These are phyloP conservation scores for Scomber scombrus DNA, from an alignment of 2,113 vertebrate species.

Conservation along the genomic window DNA sequence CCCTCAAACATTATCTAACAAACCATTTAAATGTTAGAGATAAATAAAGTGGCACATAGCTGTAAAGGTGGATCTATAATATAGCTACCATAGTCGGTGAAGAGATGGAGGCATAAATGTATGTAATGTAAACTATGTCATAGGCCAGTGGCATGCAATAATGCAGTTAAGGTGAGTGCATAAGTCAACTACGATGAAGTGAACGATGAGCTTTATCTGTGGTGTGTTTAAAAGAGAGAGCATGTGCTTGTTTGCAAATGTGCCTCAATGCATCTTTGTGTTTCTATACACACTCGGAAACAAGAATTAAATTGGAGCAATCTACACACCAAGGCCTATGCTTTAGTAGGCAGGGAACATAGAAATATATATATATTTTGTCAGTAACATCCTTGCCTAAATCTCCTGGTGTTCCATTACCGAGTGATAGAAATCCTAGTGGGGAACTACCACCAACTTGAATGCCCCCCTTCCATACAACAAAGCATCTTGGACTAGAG, in stretches of 20 bases:
- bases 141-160: background rate
- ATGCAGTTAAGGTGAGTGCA: background rate
- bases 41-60: background rate
- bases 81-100: background rate
- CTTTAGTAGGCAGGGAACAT: slow-evolving; percentile 38
- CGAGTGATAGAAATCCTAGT: slow-evolving; percentile 70
- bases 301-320: slow-evolving; percentile 44
- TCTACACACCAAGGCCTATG: slow-evolving; percentile 10
- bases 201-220: background rate
- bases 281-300: slow-evolving; percentile 10
- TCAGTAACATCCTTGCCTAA: slow-evolving; percentile 58
- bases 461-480: slow-evolving; percentile 68
- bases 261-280: background rate
- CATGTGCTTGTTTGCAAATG: background rate
- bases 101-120: background rate
- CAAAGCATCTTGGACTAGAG: slow-evolving; percentile 76
- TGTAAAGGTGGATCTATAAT: background rate
- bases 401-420: slow-evolving; percentile 74
- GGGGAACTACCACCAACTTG: slow-evolving; percentile 69
- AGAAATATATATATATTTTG: slow-evolving; percentile 60
- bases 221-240: slow-evolving; percentile 12
- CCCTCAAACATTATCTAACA: background rate
- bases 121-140: background rate
- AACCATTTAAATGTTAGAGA: background rate
- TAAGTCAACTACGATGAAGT: background rate